A percentile compares a stretch with the other conserved stretches of the same genome.
Evolutionary conservation across 2,888 invertebrate species (phyloP).

Genomic region (Macaria notata): DNA sequence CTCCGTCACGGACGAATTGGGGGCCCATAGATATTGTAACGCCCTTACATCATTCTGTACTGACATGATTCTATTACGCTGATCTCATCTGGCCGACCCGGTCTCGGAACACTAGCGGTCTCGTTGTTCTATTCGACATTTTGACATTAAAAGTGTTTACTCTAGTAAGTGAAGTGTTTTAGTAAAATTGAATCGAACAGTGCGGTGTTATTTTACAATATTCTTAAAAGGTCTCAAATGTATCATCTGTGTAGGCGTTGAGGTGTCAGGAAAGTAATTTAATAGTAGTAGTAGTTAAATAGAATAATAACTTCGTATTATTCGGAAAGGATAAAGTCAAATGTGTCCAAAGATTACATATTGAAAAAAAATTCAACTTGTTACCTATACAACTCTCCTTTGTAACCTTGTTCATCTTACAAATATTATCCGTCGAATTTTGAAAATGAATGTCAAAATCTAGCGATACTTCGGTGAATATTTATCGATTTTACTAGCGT

Average conservation of each 20-base stretch:
- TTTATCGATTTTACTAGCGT: too few relatives aligned
- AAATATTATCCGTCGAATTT: too few relatives aligned
- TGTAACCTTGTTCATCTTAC: too few relatives aligned
- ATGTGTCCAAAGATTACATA: too few relatives aligned
- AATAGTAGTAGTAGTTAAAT: too few relatives aligned
- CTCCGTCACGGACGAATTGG: conserved; percentile 57
- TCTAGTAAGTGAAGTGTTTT: too few relatives aligned
- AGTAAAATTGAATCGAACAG: not conserved
- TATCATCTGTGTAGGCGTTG: too few relatives aligned
- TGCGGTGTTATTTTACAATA: conserved; percentile 16
- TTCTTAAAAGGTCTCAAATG: conserved; percentile 8
- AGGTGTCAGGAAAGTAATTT: not conserved
- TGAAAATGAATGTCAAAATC: too few relatives aligned
- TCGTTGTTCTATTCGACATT: conserved; percentile 29
- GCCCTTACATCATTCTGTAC: conserved; percentile 41
- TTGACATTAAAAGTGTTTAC: not conserved
- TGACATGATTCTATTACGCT: conserved; percentile 41
- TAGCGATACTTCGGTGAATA: too few relatives aligned
- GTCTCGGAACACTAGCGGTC: conserved; percentile 9
- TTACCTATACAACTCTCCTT: too few relatives aligned
- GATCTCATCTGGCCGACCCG: conserved; percentile 29
- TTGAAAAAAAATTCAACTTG: too few relatives aligned
- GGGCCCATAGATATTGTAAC: conserved; percentile 46
- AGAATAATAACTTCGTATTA: not conserved
- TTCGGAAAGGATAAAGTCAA: conserved; percentile 10